Evolutionary conservation across 2,113 vertebrate genomes (phyloP), one percentile per base, ranked within the genome.

Genomic region (Mastomys natalensis): DNA sequence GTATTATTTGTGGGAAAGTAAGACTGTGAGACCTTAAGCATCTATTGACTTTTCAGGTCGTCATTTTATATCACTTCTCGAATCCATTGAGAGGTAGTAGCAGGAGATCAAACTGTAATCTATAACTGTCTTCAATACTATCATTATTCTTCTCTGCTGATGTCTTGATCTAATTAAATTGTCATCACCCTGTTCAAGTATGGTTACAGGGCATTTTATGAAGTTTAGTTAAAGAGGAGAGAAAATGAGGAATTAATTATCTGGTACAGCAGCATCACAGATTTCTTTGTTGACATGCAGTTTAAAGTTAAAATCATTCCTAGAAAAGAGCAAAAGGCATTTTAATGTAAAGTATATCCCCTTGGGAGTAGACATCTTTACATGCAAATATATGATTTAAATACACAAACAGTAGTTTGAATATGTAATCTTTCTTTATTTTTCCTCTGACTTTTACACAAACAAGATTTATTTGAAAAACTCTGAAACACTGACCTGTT

Each of bases 111-210:
- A 4, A 72, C 31, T 95, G 4, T 96, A 87, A 97, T 92, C 66
- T 73, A 93, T 86, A 98, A 85, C 53, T 87, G 92, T 97, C 92
- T 98, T 81, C 15, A 68, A 55, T 96, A 70, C 66, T 34, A 82
- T 64, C 45, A 51, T 48, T 96, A 55, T 87, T 93, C 66, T 87
- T 96, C 85, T 96, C 97, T 51, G 1, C 92, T 93, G 55, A 94
- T 91, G 95, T 95, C 96, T 98, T 98, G 94, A 97, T 98, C 87
- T 98, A 98, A 98, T 98, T 97, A 97, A 98, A 95, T 95, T 98
- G 96, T 98, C 97, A 97, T 97, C 97, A 96, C 73, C 66, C 78
- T 74, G 76, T 97, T 98, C 93, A 98, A 98, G 74, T 95, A 95
- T 97, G 94, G 93, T 96, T 98, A 95, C 76, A 21, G 60, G 86